Evolutionary conservation across 2,113 vertebrate genomes (phyloP).

Genomic region (Eolophus roseicapilla): DNA sequence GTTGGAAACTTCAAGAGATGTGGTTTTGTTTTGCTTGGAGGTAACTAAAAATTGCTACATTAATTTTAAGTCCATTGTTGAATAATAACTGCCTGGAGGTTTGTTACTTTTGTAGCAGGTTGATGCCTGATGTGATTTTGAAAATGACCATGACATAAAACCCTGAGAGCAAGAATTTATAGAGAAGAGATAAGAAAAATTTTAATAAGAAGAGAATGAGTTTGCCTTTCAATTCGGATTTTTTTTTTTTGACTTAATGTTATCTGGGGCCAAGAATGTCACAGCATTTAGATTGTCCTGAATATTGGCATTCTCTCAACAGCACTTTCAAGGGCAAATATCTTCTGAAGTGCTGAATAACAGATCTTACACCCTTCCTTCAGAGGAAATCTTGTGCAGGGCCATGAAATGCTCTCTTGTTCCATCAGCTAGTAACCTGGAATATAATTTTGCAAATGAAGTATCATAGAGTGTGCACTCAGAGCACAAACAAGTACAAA

Average conservation of each 20-base stretch:
- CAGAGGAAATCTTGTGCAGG: not conserved
- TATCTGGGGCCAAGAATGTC: not conserved
- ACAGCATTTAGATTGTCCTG: not conserved
- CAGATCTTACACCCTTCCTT: not conserved
- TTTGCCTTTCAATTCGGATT: not conserved
- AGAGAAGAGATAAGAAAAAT: slow-evolving; percentile 24
- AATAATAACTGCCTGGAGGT: slow-evolving; percentile 47
- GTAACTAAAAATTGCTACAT: slow-evolving; percentile 27
- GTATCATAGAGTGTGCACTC: not conserved
- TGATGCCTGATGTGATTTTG: slow-evolving; percentile 27
- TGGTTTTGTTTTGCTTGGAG: slow-evolving; percentile 26
- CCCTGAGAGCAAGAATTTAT: slow-evolving; percentile 14
- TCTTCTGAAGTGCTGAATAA: not conserved
- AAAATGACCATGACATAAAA: slow-evolving; percentile 23
- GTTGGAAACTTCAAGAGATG: not conserved
- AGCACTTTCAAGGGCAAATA: not conserved
- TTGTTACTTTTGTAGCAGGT: slow-evolving; percentile 4
- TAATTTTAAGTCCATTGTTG: slow-evolving; percentile 44
- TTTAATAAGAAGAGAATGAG: slow-evolving; percentile 31
- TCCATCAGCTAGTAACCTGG: not conserved
- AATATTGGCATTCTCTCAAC: not conserved
- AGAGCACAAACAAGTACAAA: not conserved
- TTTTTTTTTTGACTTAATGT: not conserved
- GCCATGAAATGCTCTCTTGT: not conserved
- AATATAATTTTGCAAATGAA: not conserved